A percentile compares a stretch with the other conserved stretches of the same genome.
Evolutionary conservation across 2,113 vertebrate genomes (phyloP).

Genomic region (Pelobates fuscus): DNA sequence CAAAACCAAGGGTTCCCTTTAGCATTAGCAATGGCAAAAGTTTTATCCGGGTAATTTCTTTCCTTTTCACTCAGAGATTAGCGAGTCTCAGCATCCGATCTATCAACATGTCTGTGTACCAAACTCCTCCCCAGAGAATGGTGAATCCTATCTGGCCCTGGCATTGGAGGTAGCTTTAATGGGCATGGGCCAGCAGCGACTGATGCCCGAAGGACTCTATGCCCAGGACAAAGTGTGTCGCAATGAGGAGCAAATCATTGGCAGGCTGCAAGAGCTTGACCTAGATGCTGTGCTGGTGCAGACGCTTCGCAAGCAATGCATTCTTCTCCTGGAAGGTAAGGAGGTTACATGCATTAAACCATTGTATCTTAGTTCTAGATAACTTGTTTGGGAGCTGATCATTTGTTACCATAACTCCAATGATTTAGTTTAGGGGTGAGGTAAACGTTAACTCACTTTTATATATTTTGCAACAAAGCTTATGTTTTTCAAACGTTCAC

Average conservation of each 20-base stretch:
- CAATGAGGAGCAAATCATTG: slow-evolving; percentile 95
- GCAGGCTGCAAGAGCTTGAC: slow-evolving; percentile 90
- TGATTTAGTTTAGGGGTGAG: too few species aligned
- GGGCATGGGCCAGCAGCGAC: slow-evolving; percentile 97
- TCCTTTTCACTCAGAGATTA: slow-evolving; percentile 71
- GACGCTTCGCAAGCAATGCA: slow-evolving; percentile 88
- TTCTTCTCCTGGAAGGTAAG: slow-evolving; percentile 92
- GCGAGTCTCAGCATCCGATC: slow-evolving; percentile 85
- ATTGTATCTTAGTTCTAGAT: too few species aligned
- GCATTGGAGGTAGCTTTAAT: slow-evolving; percentile 95
- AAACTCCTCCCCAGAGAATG: slow-evolving; percentile 70
- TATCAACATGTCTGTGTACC: slow-evolving; percentile 90
- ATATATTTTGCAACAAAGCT: too few species aligned
- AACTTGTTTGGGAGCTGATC: too few species aligned
- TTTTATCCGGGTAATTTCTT: too few species aligned
- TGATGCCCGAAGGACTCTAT: slow-evolving; percentile 96
- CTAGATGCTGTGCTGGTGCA: slow-evolving; percentile 89
- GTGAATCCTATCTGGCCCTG: slow-evolving; percentile 92
- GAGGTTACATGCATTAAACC: too few species aligned
- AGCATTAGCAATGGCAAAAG: too few species aligned
- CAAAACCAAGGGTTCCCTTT: too few species aligned
- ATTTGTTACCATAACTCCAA: too few species aligned
- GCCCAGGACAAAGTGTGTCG: slow-evolving; percentile 97
- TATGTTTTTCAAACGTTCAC: too few species aligned
- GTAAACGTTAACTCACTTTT: too few species aligned